Base-by-base conservation (phyloP, 2,113 vertebrate genomes). In the Leuciscus idus region DNA sequence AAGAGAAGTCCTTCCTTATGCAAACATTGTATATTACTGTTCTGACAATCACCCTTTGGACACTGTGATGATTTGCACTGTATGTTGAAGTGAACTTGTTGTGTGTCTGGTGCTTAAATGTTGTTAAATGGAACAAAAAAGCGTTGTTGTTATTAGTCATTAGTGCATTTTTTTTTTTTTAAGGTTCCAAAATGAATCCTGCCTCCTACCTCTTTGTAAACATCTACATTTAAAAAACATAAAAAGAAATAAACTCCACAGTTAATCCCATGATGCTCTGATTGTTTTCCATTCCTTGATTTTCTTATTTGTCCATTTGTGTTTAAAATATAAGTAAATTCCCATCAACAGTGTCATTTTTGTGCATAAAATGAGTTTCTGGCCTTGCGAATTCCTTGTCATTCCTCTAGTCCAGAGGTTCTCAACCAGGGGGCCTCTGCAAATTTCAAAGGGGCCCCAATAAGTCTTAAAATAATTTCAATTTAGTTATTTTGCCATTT, bases 161-260 rank as follows among this genome's bases (percentile, higher is more conserved):
- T 57, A 72, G 81, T 83, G 23, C 11, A 13, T 81, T 57, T 57
- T 83, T 39, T 19, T 76, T 28, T 83, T 43, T 21, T 77, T 28
- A 52, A 72, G n/a, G 28, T 48, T 80, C 26, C 72, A 15, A 74
- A 84, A 88, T 7, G 68, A 89, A 90, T 91, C 52, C 91, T 92
- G 89, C 91, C 92, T 90, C 95, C 95, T 96, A 94, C 95, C 95
- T 96, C 96, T 93, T 82, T 94, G 87, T 92, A 90, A 91, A 92
- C 88, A 89, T 89, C 85, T 95, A 90, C 94, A 92, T 91, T 8
- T 2, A 57, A 57, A 86, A 83, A 62, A 46, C 1, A 52, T 4
- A 52, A 4, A 52, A 96, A 97, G 96, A 97, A 7, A 81, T 91
- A 61, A 88, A 64, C 21, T 46, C 89, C 84, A 82, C 86, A 85